Percentiles rank a stretch among this genome's conserved stretches.
These are phyloP conservation scores for Sceloporus tristichus DNA, from an alignment of 2,113 vertebrate genomes.

Conservation along the genomic window DNA sequence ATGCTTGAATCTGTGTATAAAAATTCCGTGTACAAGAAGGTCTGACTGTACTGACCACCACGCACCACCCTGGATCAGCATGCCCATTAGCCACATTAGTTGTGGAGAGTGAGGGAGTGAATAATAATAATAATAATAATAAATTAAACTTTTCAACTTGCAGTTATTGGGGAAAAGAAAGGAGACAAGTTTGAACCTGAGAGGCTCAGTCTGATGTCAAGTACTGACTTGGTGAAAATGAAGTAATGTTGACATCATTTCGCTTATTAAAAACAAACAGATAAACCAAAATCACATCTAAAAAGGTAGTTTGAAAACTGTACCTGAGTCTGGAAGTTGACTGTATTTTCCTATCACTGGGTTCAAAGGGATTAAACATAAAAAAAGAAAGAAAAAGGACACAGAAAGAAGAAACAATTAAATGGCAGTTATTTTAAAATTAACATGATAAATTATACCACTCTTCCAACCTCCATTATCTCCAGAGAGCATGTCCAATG, in stretches of 20 bases:
- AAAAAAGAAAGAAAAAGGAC: slow-evolving; percentile 3
- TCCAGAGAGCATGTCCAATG: background rate
- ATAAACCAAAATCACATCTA: background rate
- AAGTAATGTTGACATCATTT: background rate
- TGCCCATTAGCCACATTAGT: no score
- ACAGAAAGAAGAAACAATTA: slow-evolving; percentile 36
- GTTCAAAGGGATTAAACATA: slow-evolving; percentile 32
- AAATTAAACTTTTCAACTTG: no score
- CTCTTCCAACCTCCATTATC: background rate
- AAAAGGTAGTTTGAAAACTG: slow-evolving; percentile 6
- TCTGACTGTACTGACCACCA: no score
- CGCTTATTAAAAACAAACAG: background rate
- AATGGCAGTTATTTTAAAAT: background rate
- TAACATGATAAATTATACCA: background rate
- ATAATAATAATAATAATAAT: no score
- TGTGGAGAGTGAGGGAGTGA: no score
- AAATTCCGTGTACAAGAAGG: no score
- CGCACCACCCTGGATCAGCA: no score
- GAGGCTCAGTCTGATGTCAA: no score
- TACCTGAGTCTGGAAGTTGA: slow-evolving; percentile 95
- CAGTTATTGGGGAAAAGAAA: no score
- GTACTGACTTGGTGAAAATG: background rate
- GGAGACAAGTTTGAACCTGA: no score
- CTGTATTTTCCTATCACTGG: slow-evolving; percentile 98
- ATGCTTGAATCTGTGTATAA: no score